Evolutionary conservation across 1,140 invertebrate genomes (phyloP).

Genomic region (Drosophila pachea): DNA sequence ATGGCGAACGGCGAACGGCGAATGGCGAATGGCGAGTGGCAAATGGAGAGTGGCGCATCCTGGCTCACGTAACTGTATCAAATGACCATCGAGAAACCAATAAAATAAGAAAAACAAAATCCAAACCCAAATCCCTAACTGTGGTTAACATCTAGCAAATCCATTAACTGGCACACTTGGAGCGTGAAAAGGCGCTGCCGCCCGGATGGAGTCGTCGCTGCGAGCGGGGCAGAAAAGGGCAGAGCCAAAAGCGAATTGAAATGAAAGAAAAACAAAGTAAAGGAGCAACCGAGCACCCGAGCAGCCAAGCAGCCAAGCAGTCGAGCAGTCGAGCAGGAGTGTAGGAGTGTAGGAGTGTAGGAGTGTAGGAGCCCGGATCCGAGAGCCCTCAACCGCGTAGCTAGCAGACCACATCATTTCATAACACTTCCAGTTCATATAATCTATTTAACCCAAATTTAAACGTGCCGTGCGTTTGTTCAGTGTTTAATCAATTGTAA

Average conservation of each 20-base stretch:
- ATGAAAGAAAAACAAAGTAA: slow-evolving; percentile 37
- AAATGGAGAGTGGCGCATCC: neutral
- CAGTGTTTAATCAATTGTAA: slow-evolving; percentile 77
- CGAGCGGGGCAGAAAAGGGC: slow-evolving; percentile 1
- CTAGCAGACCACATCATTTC: slow-evolving; percentile 69
- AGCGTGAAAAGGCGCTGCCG: slow-evolving; percentile 43
- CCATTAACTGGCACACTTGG: slow-evolving; percentile 47
- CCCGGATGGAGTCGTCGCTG: neutral
- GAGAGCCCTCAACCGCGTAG: slow-evolving; percentile 17
- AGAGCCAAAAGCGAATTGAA: slow-evolving; percentile 26
- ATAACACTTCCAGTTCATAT: slow-evolving; percentile 76
- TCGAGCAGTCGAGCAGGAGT: neutral
- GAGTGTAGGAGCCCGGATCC: slow-evolving; percentile 10
- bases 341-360: neutral
- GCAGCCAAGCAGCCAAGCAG: neutral
- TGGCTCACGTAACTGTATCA: slow-evolving; percentile 35
- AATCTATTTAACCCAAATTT: slow-evolving; percentile 77
- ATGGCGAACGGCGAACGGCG: neutral
- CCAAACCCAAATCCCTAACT: slow-evolving; percentile 42
- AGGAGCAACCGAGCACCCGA: neutral
- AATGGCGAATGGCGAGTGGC: no score
- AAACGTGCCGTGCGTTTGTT: slow-evolving; percentile 72
- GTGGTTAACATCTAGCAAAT: slow-evolving; percentile 48
- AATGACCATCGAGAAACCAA: slow-evolving; percentile 36
- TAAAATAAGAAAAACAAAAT: slow-evolving; percentile 25